Base-by-base conservation (phyloP, 2,888 invertebrate species). In the Chouioia cunea region DNA sequence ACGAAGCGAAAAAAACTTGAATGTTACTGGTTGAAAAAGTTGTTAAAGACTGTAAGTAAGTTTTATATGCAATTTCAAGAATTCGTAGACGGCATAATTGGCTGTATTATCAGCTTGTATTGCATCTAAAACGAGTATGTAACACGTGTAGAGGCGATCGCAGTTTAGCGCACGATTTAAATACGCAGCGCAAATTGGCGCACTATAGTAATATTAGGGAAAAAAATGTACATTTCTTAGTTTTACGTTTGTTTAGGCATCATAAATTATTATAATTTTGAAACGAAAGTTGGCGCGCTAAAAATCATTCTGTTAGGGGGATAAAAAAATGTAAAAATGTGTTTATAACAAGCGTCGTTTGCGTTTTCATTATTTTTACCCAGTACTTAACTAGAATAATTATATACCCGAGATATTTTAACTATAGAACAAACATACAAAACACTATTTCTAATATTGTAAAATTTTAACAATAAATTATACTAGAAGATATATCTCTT, bases 161-260 rank as follows among this genome's bases (percentile, higher is more conserved):
- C 20, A 52, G 44, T 46, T 18, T 58, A 2, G 18, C 27, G 15
- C 18, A n/a, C 2, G 12, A 20, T 36, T 20, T n/a, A 23, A 46
- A n/a, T n/a, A 23, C 47, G 16, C 23, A 16, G 20, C 10, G 20
- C 16, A n/a, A 53, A n/a, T 64, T 46, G 20, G 15, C 10, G 20
- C 16, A n/a, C 59, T 22, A 58, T 46, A 20, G 59, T 6, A 18
- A 27, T 53, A 53, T 46, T 36, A 64, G 3, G 6, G 8, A 48
- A 57, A 46, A 23, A 53, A 48, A 23, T 59, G 54, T 70, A 70
- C 65, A 70, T 70, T 70, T 70, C 10, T 70, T 60, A 65, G 60
- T 65, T 43, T 46, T 53, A 48, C 43, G 58, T 48, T 22, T 27
- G 43, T 16, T 36, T 59, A 47, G 47, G 15, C 20, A 62, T 48